Conservation (phyloP, 2,888 invertebrate genomes). For the Aelia acuminata region DNA sequence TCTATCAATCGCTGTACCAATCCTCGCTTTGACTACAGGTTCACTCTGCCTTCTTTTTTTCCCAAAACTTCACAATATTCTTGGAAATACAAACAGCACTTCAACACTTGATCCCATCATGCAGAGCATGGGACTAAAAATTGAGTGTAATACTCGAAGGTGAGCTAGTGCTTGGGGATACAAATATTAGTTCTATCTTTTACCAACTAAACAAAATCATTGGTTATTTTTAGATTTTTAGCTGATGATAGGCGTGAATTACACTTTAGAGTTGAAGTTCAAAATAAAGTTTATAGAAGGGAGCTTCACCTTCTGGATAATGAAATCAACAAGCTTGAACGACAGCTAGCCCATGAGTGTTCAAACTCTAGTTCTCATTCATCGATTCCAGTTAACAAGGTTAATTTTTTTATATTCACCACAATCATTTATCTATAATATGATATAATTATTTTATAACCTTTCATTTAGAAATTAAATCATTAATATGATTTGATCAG, state of each 20-base stretch:
- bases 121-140: slow-evolving; percentile 88
- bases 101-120: slow-evolving; percentile 84
- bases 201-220: neutral
- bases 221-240: slow-evolving; percentile 74
- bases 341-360: slow-evolving; percentile 65
- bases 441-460: no score
- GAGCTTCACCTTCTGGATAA: slow-evolving; percentile 85
- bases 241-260: slow-evolving; percentile 85
- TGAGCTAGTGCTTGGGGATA: slow-evolving; percentile 63
- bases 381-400: slow-evolving; percentile 69
- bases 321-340: slow-evolving; percentile 83
- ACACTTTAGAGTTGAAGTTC: slow-evolving; percentile 89
- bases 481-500: no score
- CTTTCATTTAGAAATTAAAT: no score
- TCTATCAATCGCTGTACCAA: slow-evolving; percentile 85
- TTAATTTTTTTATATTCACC: slow-evolving; percentile 30
- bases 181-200: neutral
- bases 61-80: slow-evolving; percentile 85
- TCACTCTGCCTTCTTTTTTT: slow-evolving; percentile 88
- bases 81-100: slow-evolving; percentile 67
- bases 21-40: slow-evolving; percentile 87
- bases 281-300: slow-evolving; percentile 88
- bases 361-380: slow-evolving; percentile 71
- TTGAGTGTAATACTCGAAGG: slow-evolving; percentile 88
- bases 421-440: neutral